Base-by-base conservation (phyloP, 2,113 vertebrate genomes). In the Aramus guarauna region DNA sequence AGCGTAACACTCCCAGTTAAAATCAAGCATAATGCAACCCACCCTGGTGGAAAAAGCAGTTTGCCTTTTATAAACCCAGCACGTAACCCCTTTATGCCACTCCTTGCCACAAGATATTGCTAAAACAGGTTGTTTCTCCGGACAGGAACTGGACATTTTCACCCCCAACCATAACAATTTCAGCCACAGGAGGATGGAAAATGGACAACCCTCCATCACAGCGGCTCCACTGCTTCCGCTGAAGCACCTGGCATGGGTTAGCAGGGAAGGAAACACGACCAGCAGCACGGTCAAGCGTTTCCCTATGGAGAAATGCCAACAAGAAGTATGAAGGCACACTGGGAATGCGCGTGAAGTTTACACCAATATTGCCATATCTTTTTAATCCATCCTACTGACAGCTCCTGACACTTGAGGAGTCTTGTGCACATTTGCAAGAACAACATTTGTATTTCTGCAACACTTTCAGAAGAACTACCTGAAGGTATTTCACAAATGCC, bases 301-400 rank as follows among this genome's bases (percentile, higher is more conserved):
- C 34, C 34, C 59, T 21, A 17, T 1, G 6, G 48, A 79, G 34
- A 48, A 69, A 53, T 9, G 56, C 0, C 0, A 34, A 80, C 0
- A 34, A 80, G 36, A 83, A 85, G 30, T 22, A 20, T 2, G 10
- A 73, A 64, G 39, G 24, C 16, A 34, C 58, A 2, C 15, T 24
- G 12, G 12, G 29, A 85, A 43, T 1, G 5, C 10, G 17, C 1
- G 0, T 43, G 37, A 77, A 11, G 64, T 18, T 56, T 15, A 39
- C 22, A 63, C 10, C 24, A 20, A 2, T 43, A 79, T 1, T 17
- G 9, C 18, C n/a, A 20, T 34, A 12, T 29, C 29, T 66, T 68
- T 56, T 73, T 37, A 39, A 50, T 15, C 48, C 23, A 5, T 18
- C 29, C 50, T 2, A 1, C n/a, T 0, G 0, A 22, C 5, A 2